These are phyloP conservation scores for Drosophila gaucha DNA, from an alignment of 2,888 invertebrate species.

Conservation along the genomic window DNA sequence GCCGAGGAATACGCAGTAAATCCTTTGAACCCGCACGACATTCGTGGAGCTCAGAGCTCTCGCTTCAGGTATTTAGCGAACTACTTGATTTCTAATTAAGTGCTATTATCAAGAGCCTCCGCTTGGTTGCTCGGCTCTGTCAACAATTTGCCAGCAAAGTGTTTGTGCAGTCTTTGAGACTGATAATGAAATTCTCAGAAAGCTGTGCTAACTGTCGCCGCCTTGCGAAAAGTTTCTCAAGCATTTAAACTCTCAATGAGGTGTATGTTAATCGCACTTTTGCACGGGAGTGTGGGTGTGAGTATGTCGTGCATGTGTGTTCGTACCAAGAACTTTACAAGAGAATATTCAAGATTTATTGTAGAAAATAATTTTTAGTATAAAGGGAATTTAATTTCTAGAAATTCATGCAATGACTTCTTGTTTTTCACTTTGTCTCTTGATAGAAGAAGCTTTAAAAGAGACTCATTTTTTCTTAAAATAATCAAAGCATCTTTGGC, in stretches of 20 bases:
- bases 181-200: constrained; percentile 36
- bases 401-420: neutral
- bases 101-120: constrained; percentile 39
- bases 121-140: neutral
- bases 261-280: constrained; percentile 13
- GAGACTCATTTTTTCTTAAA: too few species aligned
- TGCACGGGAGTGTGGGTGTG: neutral
- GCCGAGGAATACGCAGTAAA: constrained; percentile 5
- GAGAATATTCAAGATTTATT: neutral
- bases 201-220: constrained; percentile 32
- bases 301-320: neutral
- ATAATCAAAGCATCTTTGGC: too few species aligned
- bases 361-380: neutral
- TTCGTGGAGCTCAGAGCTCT: neutral
- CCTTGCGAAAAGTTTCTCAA: constrained; percentile 32
- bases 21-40: neutral
- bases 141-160: constrained; percentile 37
- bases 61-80: constrained; percentile 42
- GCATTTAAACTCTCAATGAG: constrained; percentile 25
- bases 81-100: constrained; percentile 69
- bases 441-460: too few species aligned
- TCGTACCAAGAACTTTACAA: neutral
- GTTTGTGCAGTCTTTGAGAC: constrained; percentile 27
- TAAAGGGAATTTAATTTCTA: neutral
- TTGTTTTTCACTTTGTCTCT: too few species aligned